Conservation (phyloP, 2,113 vertebrate species). For the Stegostoma tigrinum region DNA sequence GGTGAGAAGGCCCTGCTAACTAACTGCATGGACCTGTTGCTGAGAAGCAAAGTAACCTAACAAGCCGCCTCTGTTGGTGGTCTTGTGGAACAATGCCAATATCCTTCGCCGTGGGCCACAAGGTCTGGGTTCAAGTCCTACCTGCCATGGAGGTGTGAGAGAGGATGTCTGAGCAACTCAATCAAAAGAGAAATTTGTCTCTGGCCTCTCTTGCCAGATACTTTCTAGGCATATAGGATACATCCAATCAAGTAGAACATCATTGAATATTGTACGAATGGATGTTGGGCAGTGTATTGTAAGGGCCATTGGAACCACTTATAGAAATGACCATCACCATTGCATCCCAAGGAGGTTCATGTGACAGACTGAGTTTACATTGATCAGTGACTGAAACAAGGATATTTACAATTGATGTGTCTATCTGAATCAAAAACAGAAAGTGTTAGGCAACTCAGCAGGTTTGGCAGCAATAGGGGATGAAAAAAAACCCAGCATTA, state of each 20-base stretch:
- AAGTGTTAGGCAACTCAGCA: no score
- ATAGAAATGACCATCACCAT: neutral
- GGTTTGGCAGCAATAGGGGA: no score
- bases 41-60: neutral
- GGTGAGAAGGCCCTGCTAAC: neutral
- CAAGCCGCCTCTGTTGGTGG: neutral
- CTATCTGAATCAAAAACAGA: no score
- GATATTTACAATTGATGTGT: neutral
- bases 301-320: neutral
- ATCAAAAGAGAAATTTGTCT: neutral
- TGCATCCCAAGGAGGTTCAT: neutral
- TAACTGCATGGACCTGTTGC: neutral
- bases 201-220: neutral
- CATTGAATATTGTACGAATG: neutral
- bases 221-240: neutral
- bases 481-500: no score
- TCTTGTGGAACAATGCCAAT: no score
- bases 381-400: neutral
- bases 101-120: no score
- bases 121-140: no score
- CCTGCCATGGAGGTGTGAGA: no score
- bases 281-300: no score
- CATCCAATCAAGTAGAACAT: no score
- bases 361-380: neutral
- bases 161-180: no score